These are phyloP conservation scores for Hyperoplus lanceolatus DNA, from an alignment of 2,797 vertebrate genomes.

Conservation along the genomic window DNA sequence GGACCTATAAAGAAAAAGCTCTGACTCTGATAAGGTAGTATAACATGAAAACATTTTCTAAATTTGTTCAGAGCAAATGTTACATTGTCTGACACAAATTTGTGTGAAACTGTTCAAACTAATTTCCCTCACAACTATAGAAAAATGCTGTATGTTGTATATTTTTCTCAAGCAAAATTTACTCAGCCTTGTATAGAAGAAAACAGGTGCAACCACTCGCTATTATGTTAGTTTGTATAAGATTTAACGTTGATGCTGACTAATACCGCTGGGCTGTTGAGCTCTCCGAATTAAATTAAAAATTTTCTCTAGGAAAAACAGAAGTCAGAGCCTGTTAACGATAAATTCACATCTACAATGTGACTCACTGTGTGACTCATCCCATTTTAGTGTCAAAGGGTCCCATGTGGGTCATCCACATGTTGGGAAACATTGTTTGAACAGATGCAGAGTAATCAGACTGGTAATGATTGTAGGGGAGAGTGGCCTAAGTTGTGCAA, in stretches of 20 bases:
- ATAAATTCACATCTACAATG: not conserved
- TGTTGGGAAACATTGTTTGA: conserved; percentile 1
- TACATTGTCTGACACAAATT: conserved; percentile 1
- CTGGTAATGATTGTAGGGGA: not conserved
- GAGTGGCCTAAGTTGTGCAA: too few relatives aligned
- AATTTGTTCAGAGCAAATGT: not conserved
- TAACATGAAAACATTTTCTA: conserved; percentile 25
- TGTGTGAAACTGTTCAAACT: not conserved
- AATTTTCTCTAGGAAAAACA: not conserved
- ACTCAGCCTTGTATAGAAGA: too few relatives aligned
- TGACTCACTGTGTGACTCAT: conserved; percentile 17
- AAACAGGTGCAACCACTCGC: not conserved
- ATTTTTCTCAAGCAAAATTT: too few relatives aligned
- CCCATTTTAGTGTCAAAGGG: conserved; percentile 4
- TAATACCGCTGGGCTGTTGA: not conserved
- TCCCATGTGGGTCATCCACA: not conserved
- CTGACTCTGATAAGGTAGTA: too few relatives aligned
- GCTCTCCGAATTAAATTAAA: not conserved
- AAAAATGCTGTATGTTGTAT: too few relatives aligned
- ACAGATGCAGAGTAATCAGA: not conserved
- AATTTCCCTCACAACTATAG: too few relatives aligned
- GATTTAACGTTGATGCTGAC: not conserved
- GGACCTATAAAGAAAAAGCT: conserved; percentile 17
- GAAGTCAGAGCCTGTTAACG: not conserved
- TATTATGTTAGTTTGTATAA: not conserved